Base-by-base conservation (phyloP, 2,797 vertebrate species). In the Sebastolobus altivelis region DNA sequence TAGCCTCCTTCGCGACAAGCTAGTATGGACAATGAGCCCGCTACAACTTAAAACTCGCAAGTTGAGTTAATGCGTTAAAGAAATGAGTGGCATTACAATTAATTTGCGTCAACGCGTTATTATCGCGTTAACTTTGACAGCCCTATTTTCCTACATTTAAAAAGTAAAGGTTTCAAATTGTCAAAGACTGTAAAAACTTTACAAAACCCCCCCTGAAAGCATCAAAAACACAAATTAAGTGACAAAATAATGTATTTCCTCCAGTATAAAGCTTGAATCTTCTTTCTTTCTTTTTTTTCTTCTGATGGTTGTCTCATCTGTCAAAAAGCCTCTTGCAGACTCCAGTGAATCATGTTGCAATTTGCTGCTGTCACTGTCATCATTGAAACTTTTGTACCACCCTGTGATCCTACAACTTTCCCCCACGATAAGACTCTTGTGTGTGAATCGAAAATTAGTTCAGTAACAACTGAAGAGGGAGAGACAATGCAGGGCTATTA, bases 321-420 rank as follows among this genome's bases (percentile, higher is more conserved):
- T 92, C 82, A 87, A 70, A 86, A 81, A 79, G 63, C 71, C 72
- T 79, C 81, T 83, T 5, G 16, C 62, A 72, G 73, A 70, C 88
- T 83, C 86, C 70, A 81, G 68, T 69, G 86, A 89, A 84, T 93
- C 86, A 77, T 93, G 87, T 92, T 56, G 37, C 86, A 89, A 93
- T 91, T 93, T 93, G 86, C 89, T 88, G 68, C 85, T 75, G 91
- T 87, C 86, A 80, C 75, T 90, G 89, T 92, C 79, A 89, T 89
- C 92, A 90, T 91, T 91, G 90, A 83, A 90, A 90, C 89, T 89
- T 90, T 87, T 80, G 87, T 89, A 74, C 63, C 71, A 66, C 70
- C 65, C 75, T 60, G 49, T 65, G 58, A 88, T 85, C 73, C 79
- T 52, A 89, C 86, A 86, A 85, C 78, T 86, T 82, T 43, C 25